Conservation (phyloP, 2,888 invertebrate genomes). For the Lasioglossum zephyrum region DNA sequence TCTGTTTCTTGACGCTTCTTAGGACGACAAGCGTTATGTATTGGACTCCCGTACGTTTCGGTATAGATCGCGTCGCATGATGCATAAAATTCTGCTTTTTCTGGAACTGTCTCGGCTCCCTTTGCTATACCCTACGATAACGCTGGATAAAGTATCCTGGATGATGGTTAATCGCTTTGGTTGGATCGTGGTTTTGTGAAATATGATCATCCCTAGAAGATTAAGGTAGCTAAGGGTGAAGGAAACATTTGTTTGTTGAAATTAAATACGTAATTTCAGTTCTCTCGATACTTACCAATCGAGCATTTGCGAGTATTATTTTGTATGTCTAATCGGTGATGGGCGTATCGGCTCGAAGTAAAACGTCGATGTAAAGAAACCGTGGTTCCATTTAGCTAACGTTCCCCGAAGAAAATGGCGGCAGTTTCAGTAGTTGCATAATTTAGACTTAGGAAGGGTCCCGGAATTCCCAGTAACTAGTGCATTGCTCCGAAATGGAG, state of each 20-base stretch:
- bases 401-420: constrained; percentile 72
- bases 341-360: neutral
- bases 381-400: constrained; percentile 1
- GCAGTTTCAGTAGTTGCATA: constrained; percentile 66
- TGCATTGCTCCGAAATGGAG: constrained; percentile 61
- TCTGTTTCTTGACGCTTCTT: constrained; percentile 60
- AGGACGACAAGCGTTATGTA: constrained; percentile 48
- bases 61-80: constrained; percentile 52
- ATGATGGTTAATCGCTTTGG: neutral
- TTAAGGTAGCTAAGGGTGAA: neutral
- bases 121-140: neutral
- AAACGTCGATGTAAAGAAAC: neutral
- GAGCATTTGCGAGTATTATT: neutral
- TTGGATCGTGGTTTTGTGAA: neutral
- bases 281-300: neutral
- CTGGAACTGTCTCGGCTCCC: neutral
- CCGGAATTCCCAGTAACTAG: constrained; percentile 80
- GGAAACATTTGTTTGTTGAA: neutral
- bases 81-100: constrained; percentile 37
- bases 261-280: neutral
- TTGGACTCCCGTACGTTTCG: constrained; percentile 52
- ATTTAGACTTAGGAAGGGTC: constrained; percentile 73
- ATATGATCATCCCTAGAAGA: neutral
- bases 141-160: neutral
- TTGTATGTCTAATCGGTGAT: neutral